Percentiles rank a stretch among this genome's conserved stretches.
phyloP scores from a whole-genome alignment of 2,113 vertebrate species.

The Climacteris rufus region DNA sequence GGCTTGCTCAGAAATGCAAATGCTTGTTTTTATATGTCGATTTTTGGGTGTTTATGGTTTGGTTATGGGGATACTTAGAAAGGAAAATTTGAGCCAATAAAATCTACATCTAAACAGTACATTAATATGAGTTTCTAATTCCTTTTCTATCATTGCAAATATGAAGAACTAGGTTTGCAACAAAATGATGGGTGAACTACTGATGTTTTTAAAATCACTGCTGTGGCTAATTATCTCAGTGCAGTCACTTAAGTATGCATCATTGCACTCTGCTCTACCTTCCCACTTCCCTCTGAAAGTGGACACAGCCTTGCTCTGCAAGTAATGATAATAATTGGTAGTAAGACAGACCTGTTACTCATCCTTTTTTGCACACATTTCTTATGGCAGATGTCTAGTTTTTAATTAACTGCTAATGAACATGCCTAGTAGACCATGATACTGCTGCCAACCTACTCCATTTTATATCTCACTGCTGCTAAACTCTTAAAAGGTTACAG shows the following conservation, averaged over 20 bases:
- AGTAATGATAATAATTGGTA: constrained; percentile 71
- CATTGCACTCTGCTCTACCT: not conserved
- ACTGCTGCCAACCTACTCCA: constrained; percentile 37
- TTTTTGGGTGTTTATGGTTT: not conserved
- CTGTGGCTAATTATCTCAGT: constrained; percentile 59
- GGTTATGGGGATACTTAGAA: not conserved
- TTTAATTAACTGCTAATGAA: constrained; percentile 80
- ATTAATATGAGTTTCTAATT: not conserved
- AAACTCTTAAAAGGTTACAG: constrained; percentile 68
- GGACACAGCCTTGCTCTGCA: constrained; percentile 55
- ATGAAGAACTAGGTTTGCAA: not conserved
- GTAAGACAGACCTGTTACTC: constrained; percentile 65
- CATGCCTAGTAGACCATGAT: constrained; percentile 62
- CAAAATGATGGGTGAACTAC: not conserved
- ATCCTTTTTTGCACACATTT: constrained; percentile 62
- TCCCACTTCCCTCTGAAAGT: constrained; percentile 2
- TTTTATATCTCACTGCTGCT: constrained; percentile 59
- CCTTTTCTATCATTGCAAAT: not conserved
- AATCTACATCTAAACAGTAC: not conserved
- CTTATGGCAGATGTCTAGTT: constrained; percentile 75
- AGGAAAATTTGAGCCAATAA: not conserved
- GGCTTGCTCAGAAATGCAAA: not conserved
- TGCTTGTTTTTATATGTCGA: not conserved
- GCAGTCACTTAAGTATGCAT: constrained; percentile 45
- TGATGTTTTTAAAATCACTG: constrained; percentile 20